Base-by-base conservation (phyloP, 2,888 invertebrate genomes). In the Trichogramma dendrolimi region DNA sequence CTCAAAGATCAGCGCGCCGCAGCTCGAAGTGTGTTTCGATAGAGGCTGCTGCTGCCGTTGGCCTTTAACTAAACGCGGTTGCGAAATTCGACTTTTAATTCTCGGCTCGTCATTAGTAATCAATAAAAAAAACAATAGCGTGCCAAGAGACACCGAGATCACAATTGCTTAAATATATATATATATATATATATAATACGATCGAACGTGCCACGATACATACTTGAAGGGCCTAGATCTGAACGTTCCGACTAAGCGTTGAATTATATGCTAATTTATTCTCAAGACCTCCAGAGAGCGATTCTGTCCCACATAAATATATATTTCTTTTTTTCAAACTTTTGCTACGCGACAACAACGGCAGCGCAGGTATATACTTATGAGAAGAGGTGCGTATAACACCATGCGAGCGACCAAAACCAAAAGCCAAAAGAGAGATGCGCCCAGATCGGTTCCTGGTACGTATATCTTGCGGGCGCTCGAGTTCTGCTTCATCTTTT, bases 281-380 rank as follows among this genome's bases (percentile, higher is more conserved):
- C 65, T 38, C 51, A n/a, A 41, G 60, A 48, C 52, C 53, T 55
- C 60, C 11, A 44, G 55, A 60, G 27, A 27, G 50, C 56, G 56
- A 61, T 61, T 47, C 61, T 65, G 62, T 65, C 65, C 65, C 65
- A 65, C 65, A 65, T 65, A 63, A 65, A 65, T 65, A 27, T 27
- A 27, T 27, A 27, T 27, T 14, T 14, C 2, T 65, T 47, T 61
- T 65, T 61, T 55, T 58, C 14, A 2, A 27, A 27, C 27, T 27
- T 27, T 27, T 27, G 27, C 27, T 27, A 27, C 27, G 27, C 27
- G 27, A 27, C 27, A 3, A 27, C 27, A 27, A 27, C 27, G 27
- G 27, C 27, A 27, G 27, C 14, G 14, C 27, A 27, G 27, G 27
- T 27, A 27, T 27, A 27, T 1, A 14, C 14, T 14, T 14, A 27